Evolutionary conservation across 2,797 vertebrate genomes (phyloP).

Genomic region (Tangara arthus): DNA sequence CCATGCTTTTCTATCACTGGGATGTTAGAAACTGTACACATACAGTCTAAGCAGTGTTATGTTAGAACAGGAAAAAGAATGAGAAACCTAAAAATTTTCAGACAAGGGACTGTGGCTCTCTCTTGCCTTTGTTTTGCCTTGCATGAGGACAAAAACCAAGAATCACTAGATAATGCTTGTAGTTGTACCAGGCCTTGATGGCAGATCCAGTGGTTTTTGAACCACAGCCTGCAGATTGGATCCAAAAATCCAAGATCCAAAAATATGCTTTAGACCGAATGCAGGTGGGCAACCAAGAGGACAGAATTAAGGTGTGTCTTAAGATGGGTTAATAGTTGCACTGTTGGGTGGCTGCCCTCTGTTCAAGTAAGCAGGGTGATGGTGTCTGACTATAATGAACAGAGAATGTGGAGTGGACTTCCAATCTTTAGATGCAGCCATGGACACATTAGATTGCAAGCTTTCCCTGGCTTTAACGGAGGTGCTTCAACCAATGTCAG

Average conservation of each 20-base stretch:
- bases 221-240: background rate
- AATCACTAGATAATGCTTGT: background rate
- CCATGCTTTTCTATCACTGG: background rate
- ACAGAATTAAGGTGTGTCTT: background rate
- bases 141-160: background rate
- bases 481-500: background rate
- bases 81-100: background rate
- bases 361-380: background rate
- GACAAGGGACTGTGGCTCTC: background rate
- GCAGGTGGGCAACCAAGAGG: background rate
- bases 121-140: background rate
- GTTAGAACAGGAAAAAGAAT: background rate
- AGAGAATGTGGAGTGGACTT: background rate
- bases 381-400: background rate
- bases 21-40: background rate
- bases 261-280: background rate
- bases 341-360: background rate
- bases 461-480: background rate
- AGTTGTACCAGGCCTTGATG: accelerated
- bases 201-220: background rate
- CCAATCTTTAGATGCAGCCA: background rate
- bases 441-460: background rate
- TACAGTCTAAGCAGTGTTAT: background rate
- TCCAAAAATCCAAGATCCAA: background rate
- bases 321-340: background rate